Evolutionary conservation across 2,888 invertebrate genomes (phyloP), one percentile per base, ranked within the genome.

Genomic region (Ctenicera cuprea): DNA sequence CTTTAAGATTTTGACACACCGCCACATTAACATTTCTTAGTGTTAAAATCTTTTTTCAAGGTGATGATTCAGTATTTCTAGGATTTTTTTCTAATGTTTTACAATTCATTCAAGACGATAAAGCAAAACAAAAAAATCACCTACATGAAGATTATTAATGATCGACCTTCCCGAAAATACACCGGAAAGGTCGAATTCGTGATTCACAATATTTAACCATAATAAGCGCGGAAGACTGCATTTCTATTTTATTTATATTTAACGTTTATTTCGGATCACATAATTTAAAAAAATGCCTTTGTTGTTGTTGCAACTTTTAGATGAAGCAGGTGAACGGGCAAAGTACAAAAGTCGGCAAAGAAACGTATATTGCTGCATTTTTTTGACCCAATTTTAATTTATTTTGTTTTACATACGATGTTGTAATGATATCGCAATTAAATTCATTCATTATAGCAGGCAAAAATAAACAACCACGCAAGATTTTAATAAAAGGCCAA

Each of bases 391-490:
- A 43, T 62, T 62, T 26, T 45, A 33, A 9, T 45, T 22, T 62
- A 45, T 62, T 43, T 62, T 62, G 45, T 62, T 62, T 62, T 38
- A 3, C 4, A 3, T 59, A 18, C n/a, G 9, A 45, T 45, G 38
- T 12, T 18, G 59, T 38, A 62, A 62, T 43, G 3, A 1, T 62
- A 22, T 62, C 22, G 62, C 18, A 62, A 62, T 41, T 20, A 14
- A 62, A 45, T 62, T 62, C 62, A 62, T 62, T 62, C 62, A 62
- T 62, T 54, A 59, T 37, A 12, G 11, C 12, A 7, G n/a, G 30
- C 4, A 30, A 45, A 8, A 62, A 41, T 45, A 45, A 22, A 37
- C 59, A 20, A 59, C 62, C 45, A 43, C 41, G 45, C 62, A 45
- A 22, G 22, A 38, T 59, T 59, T 20, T 16, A 54, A 5, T 59